Evolutionary conservation across 2,113 vertebrate species (phyloP).

Genomic region (Chinchilla lanigera): DNA sequence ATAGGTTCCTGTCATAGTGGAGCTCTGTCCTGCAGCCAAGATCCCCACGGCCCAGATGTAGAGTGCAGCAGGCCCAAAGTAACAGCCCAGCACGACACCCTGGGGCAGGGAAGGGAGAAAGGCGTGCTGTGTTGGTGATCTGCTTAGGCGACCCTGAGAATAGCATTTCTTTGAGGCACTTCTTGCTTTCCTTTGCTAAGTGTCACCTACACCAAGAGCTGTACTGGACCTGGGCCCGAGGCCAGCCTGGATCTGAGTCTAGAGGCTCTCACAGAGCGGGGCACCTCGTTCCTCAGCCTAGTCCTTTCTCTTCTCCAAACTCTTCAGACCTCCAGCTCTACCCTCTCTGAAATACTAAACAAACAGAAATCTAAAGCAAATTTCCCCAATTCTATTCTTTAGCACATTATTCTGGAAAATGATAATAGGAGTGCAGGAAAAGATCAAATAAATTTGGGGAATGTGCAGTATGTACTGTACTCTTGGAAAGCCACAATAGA

Average conservation of each 20-base stretch:
- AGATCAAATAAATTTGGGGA: neutral
- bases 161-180: neutral
- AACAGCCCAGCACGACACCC: conserved; percentile 95
- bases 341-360: neutral
- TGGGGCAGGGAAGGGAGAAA: conserved; percentile 70
- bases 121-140: neutral
- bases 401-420: neutral
- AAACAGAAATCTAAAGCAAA: neutral
- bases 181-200: neutral
- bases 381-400: neutral
- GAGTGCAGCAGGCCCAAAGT: conserved; percentile 94
- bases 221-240: neutral
- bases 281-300: too few relatives aligned
- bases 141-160: neutral
- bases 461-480: neutral
- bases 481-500: neutral
- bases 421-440: neutral
- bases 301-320: neutral
- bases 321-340: neutral
- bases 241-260: neutral
- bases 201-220: neutral
- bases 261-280: too few relatives aligned
- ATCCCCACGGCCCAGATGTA: conserved; percentile 99
- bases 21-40: conserved; percentile 98
- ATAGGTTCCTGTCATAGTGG: conserved; percentile 98